Base-by-base conservation (phyloP, 1,140 invertebrate species). In the Sitophilus oryzae region DNA sequence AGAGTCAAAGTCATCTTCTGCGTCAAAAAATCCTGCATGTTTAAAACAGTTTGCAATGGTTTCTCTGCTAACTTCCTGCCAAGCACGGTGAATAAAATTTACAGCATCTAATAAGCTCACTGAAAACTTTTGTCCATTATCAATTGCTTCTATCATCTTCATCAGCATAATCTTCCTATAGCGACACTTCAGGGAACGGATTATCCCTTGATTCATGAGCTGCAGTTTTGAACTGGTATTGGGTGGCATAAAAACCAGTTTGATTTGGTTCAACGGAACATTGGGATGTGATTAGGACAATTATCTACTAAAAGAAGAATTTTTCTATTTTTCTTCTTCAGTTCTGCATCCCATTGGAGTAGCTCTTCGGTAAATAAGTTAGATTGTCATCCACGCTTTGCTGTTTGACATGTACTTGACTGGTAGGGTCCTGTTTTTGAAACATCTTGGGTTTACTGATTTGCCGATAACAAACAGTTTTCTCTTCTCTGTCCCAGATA, bases 331-430 rank as follows among this genome's bases (percentile, higher is more conserved):
- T 51, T 22, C 9, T 34, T 25, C 3, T 20, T 15, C 19, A 62
- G 23, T 44, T 57, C 57, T 20, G 9, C n/a, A 47, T 62, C 47
- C 58, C 60, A 64, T 21, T 35, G 2, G 11, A 3, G 38, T 16
- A 58, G 25, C 18, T 51, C 23, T 41, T 45, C 43, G 38, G 16
- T 19, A 46, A 61, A 61, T 55, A 61, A 52, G 20, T 58, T 50
- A n/a, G 45, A 43, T n/a, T 1, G 66, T 74, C 69, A 76, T 76
- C 73, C 73, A 76, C 3, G 72, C 64, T 56, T 68, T 76, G 21
- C 56, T 65, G 56, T 73, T 74, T 4, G 50, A 42, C 40, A 30
- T 48, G 56, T 74, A 72, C 1, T 60, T 35, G 2, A 63, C 42
- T 25, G 68, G 71, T 21, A 73, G 52, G 18, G 35, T 44, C 41